These are phyloP conservation scores for Phalanger gymnotis DNA, from an alignment of 2,797 vertebrate genomes.

Conservation along the genomic window DNA sequence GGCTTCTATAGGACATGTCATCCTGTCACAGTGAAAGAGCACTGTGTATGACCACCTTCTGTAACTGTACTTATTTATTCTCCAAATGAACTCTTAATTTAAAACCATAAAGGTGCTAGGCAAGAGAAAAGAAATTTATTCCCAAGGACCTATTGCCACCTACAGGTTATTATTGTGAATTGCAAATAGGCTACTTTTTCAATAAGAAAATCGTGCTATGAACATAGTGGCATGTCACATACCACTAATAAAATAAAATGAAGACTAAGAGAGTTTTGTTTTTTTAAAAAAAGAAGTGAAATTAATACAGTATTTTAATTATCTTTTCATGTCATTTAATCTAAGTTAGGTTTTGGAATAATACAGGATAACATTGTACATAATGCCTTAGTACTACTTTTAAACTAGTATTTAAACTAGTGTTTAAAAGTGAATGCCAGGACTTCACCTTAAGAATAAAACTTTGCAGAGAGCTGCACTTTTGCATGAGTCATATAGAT, in stretches of 20 bases:
- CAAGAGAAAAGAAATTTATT: slow-evolving; percentile 23
- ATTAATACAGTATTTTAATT: slow-evolving; percentile 30
- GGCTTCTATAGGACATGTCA: background rate
- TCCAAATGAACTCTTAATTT: slow-evolving; percentile 39
- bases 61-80: background rate
- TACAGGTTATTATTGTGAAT: slow-evolving; percentile 74
- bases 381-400: background rate
- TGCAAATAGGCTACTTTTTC: slow-evolving; percentile 40
- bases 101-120: slow-evolving; percentile 25
- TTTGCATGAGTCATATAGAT: background rate
- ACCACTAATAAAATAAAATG: background rate
- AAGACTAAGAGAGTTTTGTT: background rate
- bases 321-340: background rate
- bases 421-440: background rate
- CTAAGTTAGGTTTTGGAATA: slow-evolving; percentile 3
- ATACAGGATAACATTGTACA: background rate
- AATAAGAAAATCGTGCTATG: background rate
- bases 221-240: background rate
- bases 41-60: background rate
- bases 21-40: background rate
- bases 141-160: slow-evolving; percentile 78
- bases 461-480: background rate
- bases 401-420: background rate
- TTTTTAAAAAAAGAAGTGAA: slow-evolving; percentile 20
- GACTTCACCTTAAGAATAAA: background rate